Evolutionary conservation across 2,797 vertebrate genomes (phyloP).

Genomic region (Chelonia mydas): DNA sequence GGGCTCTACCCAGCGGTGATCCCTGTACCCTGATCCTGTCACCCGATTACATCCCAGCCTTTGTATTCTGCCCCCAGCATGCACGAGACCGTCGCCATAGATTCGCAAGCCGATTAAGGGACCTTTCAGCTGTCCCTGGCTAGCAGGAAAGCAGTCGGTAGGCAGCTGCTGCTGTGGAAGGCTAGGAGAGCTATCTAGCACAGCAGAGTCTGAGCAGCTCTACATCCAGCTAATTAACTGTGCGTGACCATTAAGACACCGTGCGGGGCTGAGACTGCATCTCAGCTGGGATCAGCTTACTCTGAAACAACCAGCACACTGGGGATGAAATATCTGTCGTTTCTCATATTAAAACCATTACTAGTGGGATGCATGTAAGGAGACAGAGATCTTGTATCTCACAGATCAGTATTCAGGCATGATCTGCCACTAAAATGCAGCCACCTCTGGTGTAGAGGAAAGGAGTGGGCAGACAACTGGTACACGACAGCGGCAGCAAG

Average conservation of each 20-base stretch:
- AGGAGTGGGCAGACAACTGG: neutral
- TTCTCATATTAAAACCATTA: conserved; percentile 6
- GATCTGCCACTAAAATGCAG: neutral
- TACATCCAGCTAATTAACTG: neutral
- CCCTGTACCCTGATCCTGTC: neutral
- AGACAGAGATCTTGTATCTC: neutral
- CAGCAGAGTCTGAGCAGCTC: neutral
- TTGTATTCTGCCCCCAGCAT: too few relatives aligned
- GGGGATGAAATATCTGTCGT: neutral
- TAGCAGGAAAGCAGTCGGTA: neutral
- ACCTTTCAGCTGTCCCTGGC: neutral
- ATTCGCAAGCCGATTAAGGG: neutral
- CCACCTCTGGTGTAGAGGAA: neutral
- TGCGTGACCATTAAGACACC: neutral
- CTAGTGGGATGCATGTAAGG: conserved; percentile 1
- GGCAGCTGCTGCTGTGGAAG: neutral
- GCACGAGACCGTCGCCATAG: neutral
- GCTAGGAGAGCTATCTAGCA: neutral
- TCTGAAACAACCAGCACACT: neutral
- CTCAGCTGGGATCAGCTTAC: neutral
- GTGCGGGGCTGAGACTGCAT: neutral
- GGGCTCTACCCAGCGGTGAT: too few relatives aligned
- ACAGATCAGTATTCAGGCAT: accelerated
- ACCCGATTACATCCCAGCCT: neutral
- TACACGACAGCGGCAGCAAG: accelerated